Percentiles rank a stretch among this genome's conserved stretches.
These are phyloP conservation scores for Athalia cordata DNA, from an alignment of 2,888 invertebrate genomes.

Conservation along the genomic window DNA sequence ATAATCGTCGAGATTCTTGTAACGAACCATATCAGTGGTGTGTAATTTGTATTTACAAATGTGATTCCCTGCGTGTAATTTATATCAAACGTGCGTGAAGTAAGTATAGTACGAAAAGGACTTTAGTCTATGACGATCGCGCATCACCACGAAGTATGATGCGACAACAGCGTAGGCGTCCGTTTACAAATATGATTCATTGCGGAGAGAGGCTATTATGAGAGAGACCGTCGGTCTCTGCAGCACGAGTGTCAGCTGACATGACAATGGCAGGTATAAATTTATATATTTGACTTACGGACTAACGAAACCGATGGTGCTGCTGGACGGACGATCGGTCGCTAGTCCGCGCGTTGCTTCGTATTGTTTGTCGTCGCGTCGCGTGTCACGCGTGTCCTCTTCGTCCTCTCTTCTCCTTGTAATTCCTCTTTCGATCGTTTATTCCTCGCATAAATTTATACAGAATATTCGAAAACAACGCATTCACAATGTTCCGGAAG, in stretches of 20 bases:
- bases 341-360: neutral
- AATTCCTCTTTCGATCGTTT: neutral
- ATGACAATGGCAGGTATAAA: neutral
- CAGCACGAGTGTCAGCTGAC: slow-evolving; percentile 20
- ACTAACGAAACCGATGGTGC: no score
- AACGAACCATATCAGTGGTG: no score
- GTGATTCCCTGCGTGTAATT: no score
- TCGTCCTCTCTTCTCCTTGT: neutral
- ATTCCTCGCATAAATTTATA: neutral
- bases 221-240: neutral
- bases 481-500: slow-evolving; percentile 1
- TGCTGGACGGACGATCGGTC: neutral
- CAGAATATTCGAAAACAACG: neutral
- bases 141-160: neutral
- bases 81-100: no score
- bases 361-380: slow-evolving; percentile 11
- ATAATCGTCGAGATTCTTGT: no score
- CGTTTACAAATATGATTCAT: slow-evolving; percentile 29
- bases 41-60: no score
- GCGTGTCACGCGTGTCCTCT: slow-evolving; percentile 7
- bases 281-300: neutral
- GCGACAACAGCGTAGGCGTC: slow-evolving; percentile 2
- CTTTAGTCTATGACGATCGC: no score
- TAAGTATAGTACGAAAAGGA: no score
- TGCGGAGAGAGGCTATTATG: neutral